These are phyloP conservation scores for Eupleurogrammus muticus DNA, from an alignment of 2,797 vertebrate species.

Conservation along the genomic window DNA sequence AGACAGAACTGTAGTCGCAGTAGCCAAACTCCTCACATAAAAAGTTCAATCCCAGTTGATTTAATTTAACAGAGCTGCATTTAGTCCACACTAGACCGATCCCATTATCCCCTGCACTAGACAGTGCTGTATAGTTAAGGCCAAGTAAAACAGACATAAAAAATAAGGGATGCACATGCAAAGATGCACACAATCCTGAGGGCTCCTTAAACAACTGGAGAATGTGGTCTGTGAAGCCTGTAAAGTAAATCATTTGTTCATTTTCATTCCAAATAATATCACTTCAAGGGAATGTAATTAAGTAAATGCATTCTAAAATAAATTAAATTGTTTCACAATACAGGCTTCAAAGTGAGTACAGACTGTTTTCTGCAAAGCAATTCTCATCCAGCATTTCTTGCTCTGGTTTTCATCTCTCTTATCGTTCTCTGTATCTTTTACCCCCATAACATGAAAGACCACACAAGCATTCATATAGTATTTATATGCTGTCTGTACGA, in stretches of 20 bases:
- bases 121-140: slow-evolving; percentile 39
- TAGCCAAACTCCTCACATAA: slow-evolving; percentile 41
- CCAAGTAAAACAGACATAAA: slow-evolving; percentile 29
- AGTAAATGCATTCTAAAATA: slow-evolving; percentile 60
- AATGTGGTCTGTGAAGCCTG: slow-evolving; percentile 50
- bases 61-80: slow-evolving; percentile 50
- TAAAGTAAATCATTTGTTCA: slow-evolving; percentile 69
- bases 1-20: slow-evolving; percentile 25
- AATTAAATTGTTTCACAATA: slow-evolving; percentile 53
- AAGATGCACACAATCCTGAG: slow-evolving; percentile 30
- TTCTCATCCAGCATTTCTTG: slow-evolving; percentile 11
- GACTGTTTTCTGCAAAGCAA: slow-evolving; percentile 26
- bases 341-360: slow-evolving; percentile 30
- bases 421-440: slow-evolving; percentile 29
- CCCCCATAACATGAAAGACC: slow-evolving; percentile 23
- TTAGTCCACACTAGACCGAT: slow-evolving; percentile 45
- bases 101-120: slow-evolving; percentile 46
- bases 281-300: slow-evolving; percentile 63
- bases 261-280: slow-evolving; percentile 63
- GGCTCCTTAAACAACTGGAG: slow-evolving; percentile 35
- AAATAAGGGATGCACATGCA: not conserved
- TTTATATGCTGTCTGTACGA: slow-evolving; percentile 52
- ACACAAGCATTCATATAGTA: slow-evolving; percentile 17
- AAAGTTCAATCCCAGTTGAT: slow-evolving; percentile 37
- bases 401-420: not conserved